Base-by-base conservation (phyloP, 1,140 invertebrate genomes). In the Theocolax elegans region DNA sequence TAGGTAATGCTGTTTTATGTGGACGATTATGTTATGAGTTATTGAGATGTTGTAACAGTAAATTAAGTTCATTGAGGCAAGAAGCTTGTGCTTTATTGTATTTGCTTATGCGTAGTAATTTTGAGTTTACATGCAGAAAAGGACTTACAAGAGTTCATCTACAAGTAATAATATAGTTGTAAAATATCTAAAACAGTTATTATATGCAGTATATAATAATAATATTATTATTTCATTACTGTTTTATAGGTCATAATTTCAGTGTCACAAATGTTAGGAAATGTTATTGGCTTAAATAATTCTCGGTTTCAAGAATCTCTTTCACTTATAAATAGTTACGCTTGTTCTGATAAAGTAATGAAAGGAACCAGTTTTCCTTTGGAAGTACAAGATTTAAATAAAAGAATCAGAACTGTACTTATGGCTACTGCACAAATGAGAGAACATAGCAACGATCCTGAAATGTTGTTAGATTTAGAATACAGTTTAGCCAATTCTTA, bases 401-500 rank as follows among this genome's bases (percentile, higher is more conserved):
- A 95, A 75, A 89, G 96, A 31, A 94, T 98, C 15, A 89, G 95
- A 60, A 98, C 95, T 0, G 96, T 98, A 12, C 87, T 99, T 10
- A 96, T 96, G 88, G 96, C 97, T 2, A 97, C 96, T 0, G 92
- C 94, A 1, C 93, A 97, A 78, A 94, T 99, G 90, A 91, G 94
- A 60, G 95, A 95, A 77, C 89, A 96, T 81, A 91, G 95, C 79
- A 88, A 93, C 72, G 96, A 98, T 85, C 94, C 95, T 12, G 95
- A 97, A 80, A 92, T 96, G 85, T 79, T 98, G 65, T 91, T 96
- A 0, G 96, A 98, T 85, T 87, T 98, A 40, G 96, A 98, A 83
- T 92, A 97, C 80, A 95, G 94, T 76, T 85, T 99, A 58, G 97
- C 97, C 1, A 95, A 96, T 81, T 96, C 94, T 0, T 99, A 98